Conservation (phyloP, 2,797 vertebrate genomes). For the Tokudaia muenninki region DNA sequence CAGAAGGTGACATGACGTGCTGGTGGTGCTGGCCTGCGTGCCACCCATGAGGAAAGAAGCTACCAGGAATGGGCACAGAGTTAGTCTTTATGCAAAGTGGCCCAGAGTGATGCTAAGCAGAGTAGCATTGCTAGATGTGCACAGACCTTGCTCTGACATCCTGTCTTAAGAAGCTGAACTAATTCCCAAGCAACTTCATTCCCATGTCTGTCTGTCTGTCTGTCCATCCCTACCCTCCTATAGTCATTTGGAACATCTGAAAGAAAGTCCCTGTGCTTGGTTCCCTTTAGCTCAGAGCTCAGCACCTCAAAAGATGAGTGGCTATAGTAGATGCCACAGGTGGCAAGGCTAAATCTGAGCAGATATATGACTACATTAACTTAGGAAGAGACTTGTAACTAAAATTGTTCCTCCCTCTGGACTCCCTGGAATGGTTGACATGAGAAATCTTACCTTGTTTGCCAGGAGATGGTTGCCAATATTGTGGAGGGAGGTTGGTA, state of each 20-base stretch:
- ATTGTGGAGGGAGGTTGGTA: background rate
- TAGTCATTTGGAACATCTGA: background rate
- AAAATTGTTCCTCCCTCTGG: constrained; percentile 53
- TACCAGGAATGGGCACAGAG: rapidly evolving
- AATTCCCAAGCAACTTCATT: background rate
- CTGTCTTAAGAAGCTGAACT: background rate
- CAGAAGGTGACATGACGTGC: rapidly evolving
- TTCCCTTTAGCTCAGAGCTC: background rate
- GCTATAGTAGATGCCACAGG: background rate
- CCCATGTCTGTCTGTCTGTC: background rate
- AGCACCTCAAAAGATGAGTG: background rate
- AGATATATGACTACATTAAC: constrained; percentile 23
- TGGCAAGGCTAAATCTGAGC: constrained; percentile 6
- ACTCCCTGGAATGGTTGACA: constrained; percentile 51
- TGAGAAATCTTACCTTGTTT: constrained; percentile 30
- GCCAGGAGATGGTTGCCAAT: constrained; percentile 54
- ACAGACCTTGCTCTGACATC: background rate
- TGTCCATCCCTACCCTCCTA: background rate
- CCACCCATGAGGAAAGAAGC: rapidly evolving
- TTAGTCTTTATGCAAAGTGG: background rate
- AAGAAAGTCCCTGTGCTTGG: background rate
- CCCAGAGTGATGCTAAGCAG: too few relatives aligned
- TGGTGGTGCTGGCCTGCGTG: rapidly evolving
- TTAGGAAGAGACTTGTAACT: constrained; percentile 71
- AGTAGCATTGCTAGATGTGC: background rate